These are phyloP conservation scores for Rutpela maculata DNA, from an alignment of 2,888 invertebrate genomes.

Conservation along the genomic window DNA sequence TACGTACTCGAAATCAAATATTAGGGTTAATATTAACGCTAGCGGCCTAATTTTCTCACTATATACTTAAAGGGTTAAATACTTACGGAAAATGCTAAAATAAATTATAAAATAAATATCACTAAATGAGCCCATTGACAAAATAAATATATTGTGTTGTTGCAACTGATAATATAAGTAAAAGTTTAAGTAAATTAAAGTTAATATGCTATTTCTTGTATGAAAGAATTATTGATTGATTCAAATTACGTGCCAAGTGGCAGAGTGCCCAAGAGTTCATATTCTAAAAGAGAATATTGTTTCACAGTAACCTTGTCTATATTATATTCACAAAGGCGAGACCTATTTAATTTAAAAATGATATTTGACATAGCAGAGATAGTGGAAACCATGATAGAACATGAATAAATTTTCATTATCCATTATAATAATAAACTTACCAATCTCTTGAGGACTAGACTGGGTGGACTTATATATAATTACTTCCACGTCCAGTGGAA, in stretches of 20 bases:
- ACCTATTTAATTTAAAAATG: constrained; percentile 4
- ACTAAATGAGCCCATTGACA: too few species aligned
- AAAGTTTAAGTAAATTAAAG: neutral
- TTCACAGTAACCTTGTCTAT: neutral
- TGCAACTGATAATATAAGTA: neutral
- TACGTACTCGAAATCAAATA: too few species aligned
- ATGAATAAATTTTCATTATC: neutral
- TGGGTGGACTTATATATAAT: too few species aligned
- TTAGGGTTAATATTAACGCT: too few species aligned
- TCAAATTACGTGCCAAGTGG: constrained; percentile 4
- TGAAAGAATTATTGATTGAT: constrained; percentile 7
- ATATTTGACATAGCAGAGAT: neutral
- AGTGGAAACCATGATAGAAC: neutral
- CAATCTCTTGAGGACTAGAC: too few species aligned
- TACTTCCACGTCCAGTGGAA: too few species aligned
- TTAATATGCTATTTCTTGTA: constrained; percentile 1
- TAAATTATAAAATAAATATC: too few species aligned
- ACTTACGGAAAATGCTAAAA: too few species aligned
- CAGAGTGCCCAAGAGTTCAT: constrained; percentile 3
- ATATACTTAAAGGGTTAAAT: too few species aligned
- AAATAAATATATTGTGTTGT: too few species aligned
- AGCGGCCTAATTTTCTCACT: too few species aligned
- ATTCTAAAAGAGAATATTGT: constrained; percentile 7
- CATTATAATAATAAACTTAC: too few species aligned
- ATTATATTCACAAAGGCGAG: neutral